These are phyloP conservation scores for Melitaea cinxia DNA, from an alignment of 1,140 invertebrate genomes.

Conservation along the genomic window DNA sequence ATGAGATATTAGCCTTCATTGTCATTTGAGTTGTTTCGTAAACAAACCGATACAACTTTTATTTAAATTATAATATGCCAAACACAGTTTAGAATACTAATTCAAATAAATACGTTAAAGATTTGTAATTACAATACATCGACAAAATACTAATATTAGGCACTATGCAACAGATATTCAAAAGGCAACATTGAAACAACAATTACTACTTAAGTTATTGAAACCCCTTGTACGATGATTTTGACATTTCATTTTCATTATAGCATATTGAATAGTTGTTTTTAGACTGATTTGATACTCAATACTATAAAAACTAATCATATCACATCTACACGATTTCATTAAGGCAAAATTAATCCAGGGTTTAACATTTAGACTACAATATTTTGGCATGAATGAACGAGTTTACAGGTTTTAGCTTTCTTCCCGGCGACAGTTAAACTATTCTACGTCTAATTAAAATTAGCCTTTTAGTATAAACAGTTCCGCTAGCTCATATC, in stretches of 20 bases:
- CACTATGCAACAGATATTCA: conserved; percentile 4
- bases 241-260: neutral
- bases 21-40: neutral
- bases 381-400: neutral
- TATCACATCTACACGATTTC: neutral
- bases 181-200: neutral
- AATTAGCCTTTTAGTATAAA: neutral
- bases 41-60: no score
- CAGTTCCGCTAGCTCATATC: neutral
- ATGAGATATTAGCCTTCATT: neutral
- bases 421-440: neutral
- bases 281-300: neutral
- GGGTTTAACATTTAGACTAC: neutral
- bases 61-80: no score
- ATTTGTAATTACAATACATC: no score
- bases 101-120: no score
- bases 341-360: conserved; percentile 1
- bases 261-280: neutral
- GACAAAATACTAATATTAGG: neutral
- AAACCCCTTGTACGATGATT: neutral
- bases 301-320: conserved; percentile 6
- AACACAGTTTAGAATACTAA: no score
- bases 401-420: neutral
- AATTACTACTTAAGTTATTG: neutral
- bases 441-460: neutral